phyloP scores from a whole-genome alignment of 2,113 vertebrate genomes.

The Podarcis raffonei region DNA sequence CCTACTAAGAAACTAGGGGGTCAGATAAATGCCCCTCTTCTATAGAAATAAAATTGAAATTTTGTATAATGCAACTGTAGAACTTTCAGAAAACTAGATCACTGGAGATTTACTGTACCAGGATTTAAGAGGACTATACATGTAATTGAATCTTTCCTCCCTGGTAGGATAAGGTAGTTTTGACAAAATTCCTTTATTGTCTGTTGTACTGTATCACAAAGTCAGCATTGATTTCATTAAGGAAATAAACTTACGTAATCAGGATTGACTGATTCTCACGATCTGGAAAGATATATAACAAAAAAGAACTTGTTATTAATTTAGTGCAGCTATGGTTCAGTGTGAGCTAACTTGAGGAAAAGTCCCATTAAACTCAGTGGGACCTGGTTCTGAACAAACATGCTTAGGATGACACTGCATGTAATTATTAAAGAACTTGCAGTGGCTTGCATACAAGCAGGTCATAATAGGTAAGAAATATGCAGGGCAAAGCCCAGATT shows the following conservation, averaged over 20 bases:
- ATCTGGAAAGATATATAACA: slow-evolving; percentile 65
- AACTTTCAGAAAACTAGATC: neutral
- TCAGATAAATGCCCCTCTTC: neutral
- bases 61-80: neutral
- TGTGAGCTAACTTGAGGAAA: neutral
- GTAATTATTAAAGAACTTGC: neutral
- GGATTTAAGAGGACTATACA: neutral
- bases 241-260: slow-evolving; percentile 79
- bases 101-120: neutral
- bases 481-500: neutral
- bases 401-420: no score
- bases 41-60: neutral
- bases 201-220: neutral
- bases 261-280: slow-evolving; percentile 86
- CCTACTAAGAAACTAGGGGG: neutral
- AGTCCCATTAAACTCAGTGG: neutral
- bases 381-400: neutral
- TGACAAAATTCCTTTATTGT: neutral
- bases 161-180: neutral
- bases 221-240: neutral
- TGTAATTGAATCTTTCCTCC: neutral
- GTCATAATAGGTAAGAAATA: neutral
- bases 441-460: neutral
- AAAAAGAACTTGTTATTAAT: neutral
- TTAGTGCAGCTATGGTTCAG: neutral